These are phyloP conservation scores for Drosophila erecta DNA, from an alignment of 1,140 invertebrate genomes.

Conservation along the genomic window DNA sequence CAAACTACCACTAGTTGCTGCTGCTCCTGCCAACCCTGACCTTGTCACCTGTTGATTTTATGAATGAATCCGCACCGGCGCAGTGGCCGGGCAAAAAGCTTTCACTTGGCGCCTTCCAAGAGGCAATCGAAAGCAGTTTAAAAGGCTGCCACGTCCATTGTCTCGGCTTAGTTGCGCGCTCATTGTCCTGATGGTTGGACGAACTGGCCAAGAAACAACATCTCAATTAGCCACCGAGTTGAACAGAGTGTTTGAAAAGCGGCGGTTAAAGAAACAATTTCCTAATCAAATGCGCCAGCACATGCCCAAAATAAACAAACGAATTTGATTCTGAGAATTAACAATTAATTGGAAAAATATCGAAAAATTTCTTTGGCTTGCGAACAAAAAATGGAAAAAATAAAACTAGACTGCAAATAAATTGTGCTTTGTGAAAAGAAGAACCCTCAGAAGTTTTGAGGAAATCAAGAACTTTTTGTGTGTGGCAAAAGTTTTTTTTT, in stretches of 20 bases:
- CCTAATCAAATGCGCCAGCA: conserved; percentile 14
- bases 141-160: conserved; percentile 59
- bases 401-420: conserved; percentile 15
- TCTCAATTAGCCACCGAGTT: background rate
- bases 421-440: conserved; percentile 31
- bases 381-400: conserved; percentile 14
- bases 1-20: conserved; percentile 53
- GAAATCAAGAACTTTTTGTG: conserved; percentile 20
- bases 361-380: conserved; percentile 5
- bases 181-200: conserved; percentile 54
- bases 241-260: conserved; percentile 14
- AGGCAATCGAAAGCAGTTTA: conserved; percentile 39
- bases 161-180: conserved; percentile 75
- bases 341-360: conserved; percentile 29
- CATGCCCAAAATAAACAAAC: conserved; percentile 4
- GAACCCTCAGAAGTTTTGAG: conserved; percentile 23
- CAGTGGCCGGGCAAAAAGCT: conserved; percentile 48
- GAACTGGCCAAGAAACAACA: conserved; percentile 11
- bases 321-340: conserved; percentile 13
- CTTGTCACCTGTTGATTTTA: conserved; percentile 74
- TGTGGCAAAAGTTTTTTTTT: conserved; percentile 35
- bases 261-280: conserved; percentile 11
- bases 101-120: conserved; percentile 71
- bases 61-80: conserved; percentile 69
- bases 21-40: conserved; percentile 46